These are phyloP conservation scores for Ephestia elutella DNA, from an alignment of 1,140 invertebrate species.

Conservation along the genomic window DNA sequence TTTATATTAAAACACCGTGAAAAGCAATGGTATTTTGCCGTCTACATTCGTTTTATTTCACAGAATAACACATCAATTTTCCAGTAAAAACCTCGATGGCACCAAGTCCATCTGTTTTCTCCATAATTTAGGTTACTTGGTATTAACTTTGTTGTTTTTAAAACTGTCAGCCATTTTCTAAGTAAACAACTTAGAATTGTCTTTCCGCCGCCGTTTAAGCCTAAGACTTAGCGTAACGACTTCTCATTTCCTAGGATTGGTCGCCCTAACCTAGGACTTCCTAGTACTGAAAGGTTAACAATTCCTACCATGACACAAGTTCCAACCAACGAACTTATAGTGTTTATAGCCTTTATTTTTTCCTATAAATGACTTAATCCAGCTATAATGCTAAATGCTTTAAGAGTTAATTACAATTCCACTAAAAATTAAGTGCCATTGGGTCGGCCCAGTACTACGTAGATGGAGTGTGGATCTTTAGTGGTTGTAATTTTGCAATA, in stretches of 20 bases:
- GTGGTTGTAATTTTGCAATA: too few relatives aligned
- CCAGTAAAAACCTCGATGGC: not conserved
- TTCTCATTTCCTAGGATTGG: not conserved
- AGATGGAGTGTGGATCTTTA: too few relatives aligned
- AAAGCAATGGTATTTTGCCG: too few relatives aligned
- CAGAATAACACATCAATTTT: not conserved
- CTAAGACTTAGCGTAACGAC: not conserved
- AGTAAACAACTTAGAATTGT: not conserved
- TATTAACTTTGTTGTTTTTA: not conserved
- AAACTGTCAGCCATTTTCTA: not conserved
- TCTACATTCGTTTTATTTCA: not conserved
- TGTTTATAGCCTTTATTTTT: constrained; percentile 2
- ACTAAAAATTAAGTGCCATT: too few relatives aligned
- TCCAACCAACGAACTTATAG: constrained; percentile 1
- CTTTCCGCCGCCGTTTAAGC: not conserved
- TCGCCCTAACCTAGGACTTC: not conserved
- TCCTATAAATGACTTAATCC: not conserved
- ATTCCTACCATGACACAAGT: constrained; percentile 2
- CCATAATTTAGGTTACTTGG: not conserved
- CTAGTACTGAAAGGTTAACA: not conserved
- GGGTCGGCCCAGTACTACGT: too few relatives aligned
- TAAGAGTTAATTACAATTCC: not conserved
- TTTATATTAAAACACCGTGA: too few relatives aligned
- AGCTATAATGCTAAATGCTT: not conserved
- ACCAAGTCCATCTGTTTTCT: not conserved